Base-by-base conservation (phyloP, 2,797 vertebrate species). In the Lemur catta region DNA sequence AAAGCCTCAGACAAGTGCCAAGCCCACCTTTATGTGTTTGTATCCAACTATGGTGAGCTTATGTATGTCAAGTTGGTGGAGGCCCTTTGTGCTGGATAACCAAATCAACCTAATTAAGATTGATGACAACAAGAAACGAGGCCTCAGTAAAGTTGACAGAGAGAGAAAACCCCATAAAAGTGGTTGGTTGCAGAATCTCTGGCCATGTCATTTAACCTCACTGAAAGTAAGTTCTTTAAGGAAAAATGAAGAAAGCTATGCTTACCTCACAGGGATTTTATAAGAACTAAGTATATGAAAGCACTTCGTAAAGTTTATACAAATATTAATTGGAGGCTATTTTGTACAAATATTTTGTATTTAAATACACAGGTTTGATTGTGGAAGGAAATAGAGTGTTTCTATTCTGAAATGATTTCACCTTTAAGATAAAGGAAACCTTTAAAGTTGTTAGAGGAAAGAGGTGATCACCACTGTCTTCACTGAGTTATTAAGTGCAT, bases 171-270 rank as follows among this genome's bases (percentile, higher is more conserved):
- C 28, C 55, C 20, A 2, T 52, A 59, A 78, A 78, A 55, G 48
- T 48, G 14, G 24, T 57, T 80, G 20, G 33, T 33, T 55, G 18
- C 43, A 43, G 43, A 84, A 61, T 52, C n/a, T 61, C 59, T 95
- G 59, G n/a, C 71, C 48, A 3, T 48, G 18, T 93, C 71, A 84
- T 48, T 67, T 91, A 61, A 89, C 50, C 43, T 93, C 17, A 82
- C 11, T 48, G 35, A 94, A 69, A 18, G 79, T 80, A 4, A 91
- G 57, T 89, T 86, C n/a, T 89, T 94, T 18, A 38, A 84, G 13
- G 91, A 33, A 91, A 88, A 89, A 50, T 91, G 46, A 94, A 89
- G 41, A 91, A 84, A 93, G 48, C 72, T 43, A 6, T 72, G 15
- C 24, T 18, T 71, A 9, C 61, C 84, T 81, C 82, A 6, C 24